Conservation (phyloP, 1,140 invertebrate genomes). For the Drosophila nannoptera region DNA sequence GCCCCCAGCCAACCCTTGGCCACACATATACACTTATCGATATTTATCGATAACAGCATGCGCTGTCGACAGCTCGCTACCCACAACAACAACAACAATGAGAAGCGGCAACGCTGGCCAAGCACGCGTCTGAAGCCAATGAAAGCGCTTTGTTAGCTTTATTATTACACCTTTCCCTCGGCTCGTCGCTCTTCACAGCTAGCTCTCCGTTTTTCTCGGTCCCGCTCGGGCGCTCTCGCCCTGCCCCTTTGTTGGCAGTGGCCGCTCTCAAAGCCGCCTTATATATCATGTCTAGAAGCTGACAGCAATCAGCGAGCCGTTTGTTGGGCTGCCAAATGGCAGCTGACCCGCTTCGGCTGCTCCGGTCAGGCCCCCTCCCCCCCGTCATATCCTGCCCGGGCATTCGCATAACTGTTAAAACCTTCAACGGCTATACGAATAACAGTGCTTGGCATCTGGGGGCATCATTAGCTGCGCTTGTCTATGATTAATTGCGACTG, state of each 20-base stretch:
- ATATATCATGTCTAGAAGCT: neutral
- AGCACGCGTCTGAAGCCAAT: conserved; percentile 27
- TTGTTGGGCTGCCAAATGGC: neutral
- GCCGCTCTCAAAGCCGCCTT: neutral
- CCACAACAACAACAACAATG: neutral
- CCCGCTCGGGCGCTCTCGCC: neutral
- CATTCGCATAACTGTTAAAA: conserved; percentile 5
- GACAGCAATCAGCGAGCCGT: conserved; percentile 7
- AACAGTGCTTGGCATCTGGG: neutral
- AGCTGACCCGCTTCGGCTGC: neutral
- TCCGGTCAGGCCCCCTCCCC: neutral
- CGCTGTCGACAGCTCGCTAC: neutral
- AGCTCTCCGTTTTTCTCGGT: neutral
- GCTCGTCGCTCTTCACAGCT: neutral
- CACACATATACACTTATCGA: no score
- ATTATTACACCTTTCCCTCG: conserved; percentile 4
- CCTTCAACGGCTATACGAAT: neutral
- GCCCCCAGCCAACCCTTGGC: no score
- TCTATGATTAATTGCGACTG: conserved; percentile 16
- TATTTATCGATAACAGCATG: no score
- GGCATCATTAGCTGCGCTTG: conserved; percentile 26
- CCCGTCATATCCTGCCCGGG: neutral
- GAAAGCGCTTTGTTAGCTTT: conserved; percentile 26
- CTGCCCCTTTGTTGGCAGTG: neutral
- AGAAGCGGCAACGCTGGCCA: conserved; percentile 19